Base-by-base conservation (phyloP, 2,888 invertebrate genomes). In the Campoplex nolae region DNA sequence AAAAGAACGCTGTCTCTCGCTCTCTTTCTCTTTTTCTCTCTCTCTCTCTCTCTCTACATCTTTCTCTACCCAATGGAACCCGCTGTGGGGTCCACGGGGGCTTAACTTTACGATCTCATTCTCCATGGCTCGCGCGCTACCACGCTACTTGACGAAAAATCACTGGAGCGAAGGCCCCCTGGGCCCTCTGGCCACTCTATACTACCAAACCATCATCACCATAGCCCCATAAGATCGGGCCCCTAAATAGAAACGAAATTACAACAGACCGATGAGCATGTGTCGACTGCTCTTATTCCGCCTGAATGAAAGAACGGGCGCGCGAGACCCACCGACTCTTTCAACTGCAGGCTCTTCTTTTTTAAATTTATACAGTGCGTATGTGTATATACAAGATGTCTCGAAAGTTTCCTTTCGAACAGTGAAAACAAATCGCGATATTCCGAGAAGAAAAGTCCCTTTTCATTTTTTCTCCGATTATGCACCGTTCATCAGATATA, bases 241-340 rank as follows among this genome's bases (percentile, higher is more conserved):
- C 68, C 83, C 90, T 92, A 93, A 94, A 94, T 93, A 93, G 93
- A 93, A 91, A 93, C 92, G 90, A 94, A 94, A 94, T 94, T 93
- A 93, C 93, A 93, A 94, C 94, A 93, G 93, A 87, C 93, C 93
- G 93, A 92, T 94, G 94, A 93, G 91, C 94, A 93, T 92, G 93
- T 92, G 94, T 94, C 94, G 94, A 94, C 94, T 94, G 94, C 93
- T 94, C 94, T 94, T 94, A 94, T 94, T 94, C 93, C 93, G 93
- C 93, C 91, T 93, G 92, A 92, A 90, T 92, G 94, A 86, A 90
- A 86, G 78, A 71, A 86, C 32, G 32, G 38, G 56, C 75, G 77
- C 58, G 23, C 56, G 51, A 58, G 77, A 67, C 51, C 51, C 65
- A 35, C 23, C 51, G 48, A 56, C 51, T 56, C 42, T 68, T 56